Percentiles rank a stretch among this genome's conserved stretches.
phyloP scores from a whole-genome alignment of 2,888 invertebrate genomes.

The Chrysopilus asiliformis region DNA sequence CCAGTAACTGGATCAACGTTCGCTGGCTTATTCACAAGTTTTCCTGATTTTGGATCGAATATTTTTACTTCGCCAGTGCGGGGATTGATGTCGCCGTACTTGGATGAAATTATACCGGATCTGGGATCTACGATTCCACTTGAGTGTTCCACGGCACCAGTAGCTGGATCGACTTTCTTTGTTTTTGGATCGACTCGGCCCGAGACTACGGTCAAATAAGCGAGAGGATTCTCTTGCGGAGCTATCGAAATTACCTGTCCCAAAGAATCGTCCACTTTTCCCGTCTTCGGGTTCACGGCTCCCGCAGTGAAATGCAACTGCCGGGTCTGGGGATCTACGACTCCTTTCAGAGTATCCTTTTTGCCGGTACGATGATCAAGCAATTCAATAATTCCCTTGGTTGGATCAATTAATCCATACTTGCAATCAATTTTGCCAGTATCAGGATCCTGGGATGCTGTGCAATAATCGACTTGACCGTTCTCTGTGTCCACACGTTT shows the following conservation, averaged over 20 bases:
- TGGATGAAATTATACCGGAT: constrained; percentile 55
- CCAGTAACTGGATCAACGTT: constrained; percentile 63
- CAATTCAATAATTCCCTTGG: constrained; percentile 53
- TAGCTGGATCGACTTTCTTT: constrained; percentile 50
- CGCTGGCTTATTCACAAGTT: constrained; percentile 54
- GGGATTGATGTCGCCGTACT: constrained; percentile 51
- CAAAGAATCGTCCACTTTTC: constrained; percentile 50
- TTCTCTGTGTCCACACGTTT: constrained; percentile 49
- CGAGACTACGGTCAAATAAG: constrained; percentile 55
- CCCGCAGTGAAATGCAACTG: constrained; percentile 56
- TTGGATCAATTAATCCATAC: constrained; percentile 56
- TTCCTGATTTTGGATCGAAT: constrained; percentile 52
- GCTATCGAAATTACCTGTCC: constrained; percentile 49
- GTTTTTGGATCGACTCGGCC: constrained; percentile 57
- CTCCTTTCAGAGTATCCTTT: constrained; percentile 49
- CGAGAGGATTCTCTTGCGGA: constrained; percentile 40
- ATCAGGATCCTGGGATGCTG: constrained; percentile 54
- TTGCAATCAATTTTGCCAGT: constrained; percentile 57
- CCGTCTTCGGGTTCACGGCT: constrained; percentile 53
- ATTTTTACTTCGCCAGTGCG: constrained; percentile 56
- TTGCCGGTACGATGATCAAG: constrained; percentile 58
- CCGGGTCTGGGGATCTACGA: constrained; percentile 54
- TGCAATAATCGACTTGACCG: constrained; percentile 55
- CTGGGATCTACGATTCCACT: constrained; percentile 59
- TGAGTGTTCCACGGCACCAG: constrained; percentile 51